Evolutionary conservation across 2,113 vertebrate genomes (phyloP).

Genomic region (Macaca mulatta): DNA sequence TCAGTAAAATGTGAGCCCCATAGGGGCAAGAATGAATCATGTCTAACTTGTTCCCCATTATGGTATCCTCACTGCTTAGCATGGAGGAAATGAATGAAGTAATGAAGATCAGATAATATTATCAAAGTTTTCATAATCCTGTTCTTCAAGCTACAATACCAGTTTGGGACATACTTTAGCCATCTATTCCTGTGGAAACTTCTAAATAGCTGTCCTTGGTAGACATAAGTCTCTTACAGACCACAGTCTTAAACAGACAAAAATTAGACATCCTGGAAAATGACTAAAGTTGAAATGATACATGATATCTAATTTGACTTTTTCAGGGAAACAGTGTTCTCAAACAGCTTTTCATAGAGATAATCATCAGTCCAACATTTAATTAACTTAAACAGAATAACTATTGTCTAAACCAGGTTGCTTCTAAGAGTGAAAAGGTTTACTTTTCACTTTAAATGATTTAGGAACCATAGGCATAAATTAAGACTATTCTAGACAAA

Average conservation of each 20-base stretch:
- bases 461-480: not conserved
- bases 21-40: not conserved
- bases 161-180: not conserved
- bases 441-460: not conserved
- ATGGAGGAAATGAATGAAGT: not conserved
- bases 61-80: not conserved
- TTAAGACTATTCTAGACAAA: not conserved
- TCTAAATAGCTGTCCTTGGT: not conserved
- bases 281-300: not conserved
- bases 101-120: not conserved
- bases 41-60: not conserved
- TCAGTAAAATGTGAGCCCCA: not conserved
- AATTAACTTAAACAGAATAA: conserved; percentile 11
- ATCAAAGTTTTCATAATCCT: not conserved
- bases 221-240: not conserved
- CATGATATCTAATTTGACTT: not conserved
- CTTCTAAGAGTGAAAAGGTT: not conserved
- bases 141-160: not conserved
- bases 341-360: not conserved
- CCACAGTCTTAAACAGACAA: not conserved
- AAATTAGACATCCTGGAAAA: not conserved
- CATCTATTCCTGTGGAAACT: not conserved
- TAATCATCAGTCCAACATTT: not conserved
- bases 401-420: not conserved
- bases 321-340: not conserved